Base-by-base conservation (phyloP, 2,888 invertebrate genomes). In the Xestia rhomboidea region DNA sequence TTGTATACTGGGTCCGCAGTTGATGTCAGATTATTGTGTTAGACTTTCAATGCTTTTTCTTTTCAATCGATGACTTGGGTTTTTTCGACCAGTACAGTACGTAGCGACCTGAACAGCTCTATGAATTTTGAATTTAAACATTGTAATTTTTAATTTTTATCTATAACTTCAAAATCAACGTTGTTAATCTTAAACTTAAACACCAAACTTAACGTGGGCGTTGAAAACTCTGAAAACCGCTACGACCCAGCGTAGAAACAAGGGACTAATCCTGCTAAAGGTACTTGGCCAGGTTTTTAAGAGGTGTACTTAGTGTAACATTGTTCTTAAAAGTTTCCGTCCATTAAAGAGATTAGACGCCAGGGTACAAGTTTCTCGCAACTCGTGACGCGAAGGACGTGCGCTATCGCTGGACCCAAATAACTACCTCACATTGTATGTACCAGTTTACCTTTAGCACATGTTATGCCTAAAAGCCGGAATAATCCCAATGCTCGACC, bases 281-380 rank as follows among this genome's bases (percentile, higher is more conserved):
- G 51, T 51, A 67, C 67, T 72, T 60, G 63, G 69, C 34, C 60
- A 66, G 76, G 85, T 82, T 87, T 76, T 75, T 72, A 78, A 78
- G 70, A 76, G 73, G 73, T 76, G 27, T 79, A 79, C 84, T 86
- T 84, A 78, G 81, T 57, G 66, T 70, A 60, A 78, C 73, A 82
- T 69, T 74, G 85, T 82, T 80, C 85, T 86, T 84, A 79, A 82
- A 86, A 87, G 78, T 86, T 87, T 87, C 73, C 77, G 66, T 69
- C 82, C 80, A 87, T 87, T 85, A 81, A 41, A 64, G 68, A 83
- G 75, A 86, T 86, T 82, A 80, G 74, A 69, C 87, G 34, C 87
- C 34, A 69, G 76, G 79, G 83, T 75, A 82, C 72, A 78, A 75
- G 82, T 78, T 82, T 67, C 68, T 70, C 64, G 51, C 63, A 74